Base-by-base conservation (phyloP, 2,888 invertebrate genomes). In the Hemistola chrysoprasaria region DNA sequence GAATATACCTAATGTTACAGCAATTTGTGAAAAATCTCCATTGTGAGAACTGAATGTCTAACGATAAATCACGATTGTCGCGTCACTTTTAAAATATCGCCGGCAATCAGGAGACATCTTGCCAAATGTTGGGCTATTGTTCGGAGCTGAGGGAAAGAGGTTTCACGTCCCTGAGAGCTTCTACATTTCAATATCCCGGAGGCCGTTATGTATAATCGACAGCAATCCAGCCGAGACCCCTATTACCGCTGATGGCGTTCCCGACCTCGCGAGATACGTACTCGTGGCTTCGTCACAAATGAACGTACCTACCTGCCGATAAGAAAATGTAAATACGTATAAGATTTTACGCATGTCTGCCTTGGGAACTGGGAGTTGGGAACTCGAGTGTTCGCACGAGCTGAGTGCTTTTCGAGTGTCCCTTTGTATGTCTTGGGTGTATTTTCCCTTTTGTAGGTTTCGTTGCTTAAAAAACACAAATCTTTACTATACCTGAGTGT, bases 171-270 rank as follows among this genome's bases (percentile, higher is more conserved):
- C 26, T 8, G 41, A 50, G 50, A 35, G 43, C 28, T 46, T 43
- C 30, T 58, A 66, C 70, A 72, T 77, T 73, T 80, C 74, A 76
- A 81, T 78, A 78, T 71, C 65, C 72, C 69, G 51, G 56, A 59
- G 63, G 72, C 68, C 65, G 78, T 81, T 80, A 78, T 62, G 64
- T 62, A 69, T 84, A 83, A 84, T 83, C 80, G 80, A 64, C 62
- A 70, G 71, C 73, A 72, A 75, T 79, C 73, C 72, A 68, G 65
- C 62, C 66, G 64, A 67, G 77, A 75, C 76, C 80, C 58, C 81
- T 73, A 82, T 84, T 84, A 82, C 74, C 56, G 64, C 58, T 76
- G 79, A 82, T 81, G 71, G 75, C 66, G 45, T 44, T 47, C 53
- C 61, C 67, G 68, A 69, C 73, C 48, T 53, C 48, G 40, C 36